Evolutionary conservation across 1,140 invertebrate species (phyloP).

Genomic region (Trichomalopsis sarcophagae): DNA sequence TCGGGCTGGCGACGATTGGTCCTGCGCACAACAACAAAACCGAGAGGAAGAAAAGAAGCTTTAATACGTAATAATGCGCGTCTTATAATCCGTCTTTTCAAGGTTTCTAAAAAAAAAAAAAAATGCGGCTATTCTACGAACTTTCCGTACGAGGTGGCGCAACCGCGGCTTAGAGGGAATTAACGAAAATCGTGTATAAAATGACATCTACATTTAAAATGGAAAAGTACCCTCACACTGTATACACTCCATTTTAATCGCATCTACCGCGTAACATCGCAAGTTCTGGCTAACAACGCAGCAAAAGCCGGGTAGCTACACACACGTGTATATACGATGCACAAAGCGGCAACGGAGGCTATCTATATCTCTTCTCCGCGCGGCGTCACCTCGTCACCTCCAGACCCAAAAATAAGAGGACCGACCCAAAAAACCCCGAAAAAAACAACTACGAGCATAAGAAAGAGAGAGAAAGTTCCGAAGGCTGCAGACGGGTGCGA

Average conservation of each 20-base stretch:
- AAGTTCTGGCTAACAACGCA: too few species aligned
- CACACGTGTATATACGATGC: too few species aligned
- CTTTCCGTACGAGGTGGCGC: not conserved
- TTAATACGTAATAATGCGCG: not conserved
- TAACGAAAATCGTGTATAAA: too few species aligned
- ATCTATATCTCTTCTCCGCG: not conserved
- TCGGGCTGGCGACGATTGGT: not conserved
- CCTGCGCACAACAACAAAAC: not conserved
- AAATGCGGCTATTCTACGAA: not conserved
- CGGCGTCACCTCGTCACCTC: not conserved
- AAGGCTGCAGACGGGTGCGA: not conserved
- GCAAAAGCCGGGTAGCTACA: too few species aligned
- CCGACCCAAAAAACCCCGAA: not conserved
- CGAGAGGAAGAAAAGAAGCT: not conserved
- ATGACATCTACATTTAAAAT: too few species aligned
- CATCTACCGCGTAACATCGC: too few species aligned
- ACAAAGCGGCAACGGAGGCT: not conserved
- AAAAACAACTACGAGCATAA: not conserved
- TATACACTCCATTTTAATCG: too few species aligned
- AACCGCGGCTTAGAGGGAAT: not conserved
- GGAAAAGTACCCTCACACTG: too few species aligned
- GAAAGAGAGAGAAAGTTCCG: constrained; percentile 5
- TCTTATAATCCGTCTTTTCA: constrained; percentile 2
- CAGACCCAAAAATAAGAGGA: not conserved
- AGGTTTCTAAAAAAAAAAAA: not conserved